Base-by-base conservation (phyloP, 2,888 invertebrate species). In the Noctua janthe region DNA sequence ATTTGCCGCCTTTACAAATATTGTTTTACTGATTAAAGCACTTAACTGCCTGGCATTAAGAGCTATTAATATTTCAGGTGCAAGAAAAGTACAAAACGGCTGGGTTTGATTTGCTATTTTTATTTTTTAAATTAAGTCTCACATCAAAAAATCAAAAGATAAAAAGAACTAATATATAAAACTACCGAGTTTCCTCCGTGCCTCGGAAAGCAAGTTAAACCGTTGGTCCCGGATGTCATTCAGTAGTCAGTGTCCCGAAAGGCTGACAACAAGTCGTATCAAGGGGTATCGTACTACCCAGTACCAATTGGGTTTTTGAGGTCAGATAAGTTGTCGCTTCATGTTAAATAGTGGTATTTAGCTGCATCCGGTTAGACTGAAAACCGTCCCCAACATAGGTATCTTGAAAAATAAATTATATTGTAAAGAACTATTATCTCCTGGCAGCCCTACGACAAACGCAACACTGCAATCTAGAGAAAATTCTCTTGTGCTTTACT, bases 371-470 rank as follows among this genome's bases (percentile, higher is more conserved):
- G 35, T 35, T 35, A 35, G 35, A 35, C 35, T 35, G 35, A 35
- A 35, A 35, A 35, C 35, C 35, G 29, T 29, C 29, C 29, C 29
- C 29, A 29, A 29, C 29, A 29, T 29, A 29, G 29, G 29, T 29
- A 29, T 29, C 29, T 29, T 29, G 29, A n/a, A n/a, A n/a, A n/a
- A n/a, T 29, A 29, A 29, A 29, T 29, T 29, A 29, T 29, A 29
- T 29, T 29, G 29, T 29, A 29, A 29, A 29, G 29, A 29, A 29
- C 4, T 64, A 35, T 43, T 39, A 49, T 49, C 15, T 59, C 13
- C 20, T 77, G 90, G 2, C 93, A 95, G 75, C 95, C 95, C 95
- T 95, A 90, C 1, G 51, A 70, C 72, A 84, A 84, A 88, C 83
- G 88, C 88, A 92, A 89, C 82, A 88, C 89, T 87, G 92, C 88